These are phyloP conservation scores for Enteromius trimaculatus DNA, from an alignment of 2,797 vertebrate species.

Conservation along the genomic window DNA sequence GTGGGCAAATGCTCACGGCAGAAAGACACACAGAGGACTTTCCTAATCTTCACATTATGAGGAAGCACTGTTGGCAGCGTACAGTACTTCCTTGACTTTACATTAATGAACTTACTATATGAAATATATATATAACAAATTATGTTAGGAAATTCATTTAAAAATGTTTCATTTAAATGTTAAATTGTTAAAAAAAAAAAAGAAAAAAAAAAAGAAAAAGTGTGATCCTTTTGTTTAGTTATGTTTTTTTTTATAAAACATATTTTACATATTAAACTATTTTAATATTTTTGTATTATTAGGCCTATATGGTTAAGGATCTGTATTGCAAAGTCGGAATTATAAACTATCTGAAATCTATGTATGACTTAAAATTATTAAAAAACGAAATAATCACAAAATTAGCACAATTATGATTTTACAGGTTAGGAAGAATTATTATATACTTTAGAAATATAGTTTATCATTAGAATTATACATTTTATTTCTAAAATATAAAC, in stretches of 20 bases:
- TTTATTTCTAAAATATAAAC: background rate
- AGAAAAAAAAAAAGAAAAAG: no score
- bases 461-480: background rate
- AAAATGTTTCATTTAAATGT: background rate
- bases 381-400: background rate
- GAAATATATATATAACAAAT: background rate
- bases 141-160: background rate
- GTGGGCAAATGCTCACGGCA: conserved; percentile 31
- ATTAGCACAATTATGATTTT: background rate
- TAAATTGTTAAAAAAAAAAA: no score
- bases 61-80: conserved; percentile 25
- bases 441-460: background rate
- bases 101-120: no score
- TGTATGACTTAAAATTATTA: background rate
- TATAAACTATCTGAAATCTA: background rate
- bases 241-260: no score
- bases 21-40: conserved; percentile 38
- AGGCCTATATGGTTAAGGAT: background rate
- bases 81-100: conserved; percentile 23
- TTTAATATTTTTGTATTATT: no score
- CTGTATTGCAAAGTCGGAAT: background rate
- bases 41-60: conserved; percentile 37
- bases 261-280: no score
- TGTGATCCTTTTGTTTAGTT: no score
- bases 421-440: background rate